Evolutionary conservation across 2,797 vertebrate genomes (phyloP), one percentile per base, ranked within the genome.

Genomic region (Spinibarbus caldwelli): DNA sequence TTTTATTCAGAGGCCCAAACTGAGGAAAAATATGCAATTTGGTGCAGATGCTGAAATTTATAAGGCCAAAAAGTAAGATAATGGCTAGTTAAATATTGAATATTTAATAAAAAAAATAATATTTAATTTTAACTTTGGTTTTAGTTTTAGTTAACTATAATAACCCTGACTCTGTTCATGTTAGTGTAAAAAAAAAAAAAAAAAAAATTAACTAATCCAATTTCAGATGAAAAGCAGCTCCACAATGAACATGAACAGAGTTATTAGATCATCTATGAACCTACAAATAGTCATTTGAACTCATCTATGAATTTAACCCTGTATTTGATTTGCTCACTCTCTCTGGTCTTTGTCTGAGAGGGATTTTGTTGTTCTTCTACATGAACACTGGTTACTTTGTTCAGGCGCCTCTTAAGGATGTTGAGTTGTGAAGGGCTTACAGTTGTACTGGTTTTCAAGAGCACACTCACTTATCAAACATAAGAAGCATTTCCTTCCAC

Each of bases 401-500:
- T 77, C 75, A 77, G 52, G 54, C 2, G 14, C 52, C 52, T 57
- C 36, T 59, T 78, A 62, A n/a, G 7, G 49, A 77, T 38, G 52
- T 57, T 57, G 34, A 77, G 34, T 77, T 62, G 34, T 78, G 23
- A 14, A 34, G 45, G 6, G 73, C 49, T 77, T 57, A n/a, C 23
- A 52, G 31, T 31, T 76, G 49, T 57, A 49, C 49, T 43, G 76
- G 23, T 43, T 59, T 26, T 43, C 76, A 62, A 78, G 76, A 62
- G 34, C 76, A 59, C 36, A 11, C 76, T 62, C 15, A 29, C 76
- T 78, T 43, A 78, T 62, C 54, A 59, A 62, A 78, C 36, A 78
- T 62, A 78, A 78, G n/a, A 78, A 78, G 54, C 8, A 21, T 78
- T 78, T 59, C 36, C 76, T 62, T 62, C 15, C 36, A 78, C 76